A percentile compares a stretch with the other conserved stretches of the same genome.
Evolutionary conservation across 1,140 invertebrate genomes (phyloP).

Genomic region (Bombus polaris): DNA sequence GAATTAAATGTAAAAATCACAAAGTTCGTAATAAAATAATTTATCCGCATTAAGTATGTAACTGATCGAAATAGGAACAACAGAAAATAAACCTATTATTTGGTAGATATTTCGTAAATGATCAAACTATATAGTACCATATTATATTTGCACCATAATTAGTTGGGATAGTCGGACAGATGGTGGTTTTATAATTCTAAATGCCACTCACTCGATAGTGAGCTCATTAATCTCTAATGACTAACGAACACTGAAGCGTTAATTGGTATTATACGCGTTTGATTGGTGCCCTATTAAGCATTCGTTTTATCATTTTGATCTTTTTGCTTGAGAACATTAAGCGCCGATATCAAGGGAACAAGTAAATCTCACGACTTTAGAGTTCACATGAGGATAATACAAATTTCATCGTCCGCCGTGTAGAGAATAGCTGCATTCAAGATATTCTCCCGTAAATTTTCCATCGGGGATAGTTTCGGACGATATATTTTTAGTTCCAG

Average conservation of each 20-base stretch:
- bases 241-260: not conserved
- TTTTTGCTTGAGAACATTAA: not conserved
- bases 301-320: not conserved
- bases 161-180: not conserved
- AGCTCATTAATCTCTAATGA: constrained; percentile 25
- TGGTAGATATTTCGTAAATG: not conserved
- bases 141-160: not conserved
- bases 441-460: not conserved
- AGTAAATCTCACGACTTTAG: not conserved
- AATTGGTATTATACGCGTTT: not conserved
- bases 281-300: constrained; percentile 2
- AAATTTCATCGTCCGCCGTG: constrained; percentile 2
- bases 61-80: not conserved
- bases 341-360: not conserved
- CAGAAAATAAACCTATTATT: not conserved
- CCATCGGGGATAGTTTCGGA: not conserved
- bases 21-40: not conserved
- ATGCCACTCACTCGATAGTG: constrained; percentile 6
- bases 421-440: not conserved
- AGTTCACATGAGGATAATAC: not conserved
- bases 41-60: not conserved
- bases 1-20: no score
- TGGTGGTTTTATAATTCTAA: constrained; percentile 27
- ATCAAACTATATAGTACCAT: not conserved
- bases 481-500: not conserved